phyloP scores from a whole-genome alignment of 2,113 vertebrate genomes.

The Varanus salvator region DNA sequence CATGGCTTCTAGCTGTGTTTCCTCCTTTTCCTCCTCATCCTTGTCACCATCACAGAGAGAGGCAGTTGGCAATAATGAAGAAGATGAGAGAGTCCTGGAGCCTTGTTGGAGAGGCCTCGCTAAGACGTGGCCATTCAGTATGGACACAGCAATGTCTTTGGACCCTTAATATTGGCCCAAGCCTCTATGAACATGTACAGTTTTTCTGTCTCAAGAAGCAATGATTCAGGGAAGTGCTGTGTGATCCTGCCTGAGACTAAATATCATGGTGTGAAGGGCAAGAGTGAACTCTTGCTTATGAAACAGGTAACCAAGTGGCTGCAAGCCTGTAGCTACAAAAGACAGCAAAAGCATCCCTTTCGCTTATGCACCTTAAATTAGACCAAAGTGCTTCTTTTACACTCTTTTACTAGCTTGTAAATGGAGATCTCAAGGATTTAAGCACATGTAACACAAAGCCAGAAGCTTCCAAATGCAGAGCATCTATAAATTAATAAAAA shows the following conservation, averaged over 20 bases:
- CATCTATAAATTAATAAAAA: slow-evolving; percentile 31
- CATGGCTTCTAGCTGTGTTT: no score
- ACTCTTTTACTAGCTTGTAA: slow-evolving; percentile 12
- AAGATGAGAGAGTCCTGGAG: no score
- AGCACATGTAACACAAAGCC: slow-evolving; percentile 18
- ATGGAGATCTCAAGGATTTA: slow-evolving; percentile 15
- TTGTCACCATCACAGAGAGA: no score
- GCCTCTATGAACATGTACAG: neutral
- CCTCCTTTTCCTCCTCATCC: no score
- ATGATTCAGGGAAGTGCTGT: neutral
- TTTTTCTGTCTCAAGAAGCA: neutral
- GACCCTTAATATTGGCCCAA: no score
- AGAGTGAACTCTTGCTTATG: neutral
- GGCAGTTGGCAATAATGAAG: no score
- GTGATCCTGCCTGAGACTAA: neutral
- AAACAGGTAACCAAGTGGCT: neutral
- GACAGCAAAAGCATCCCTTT: neutral
- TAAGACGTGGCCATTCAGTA: no score
- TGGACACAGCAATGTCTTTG: no score
- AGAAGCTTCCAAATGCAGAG: slow-evolving; percentile 25
- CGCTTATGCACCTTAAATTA: neutral
- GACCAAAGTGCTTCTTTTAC: neutral
- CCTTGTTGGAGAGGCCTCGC: no score
- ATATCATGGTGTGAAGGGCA: neutral
- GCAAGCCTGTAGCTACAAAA: neutral